Base-by-base conservation (phyloP, 1,140 invertebrate genomes). In the Bombus vancouverensis region DNA sequence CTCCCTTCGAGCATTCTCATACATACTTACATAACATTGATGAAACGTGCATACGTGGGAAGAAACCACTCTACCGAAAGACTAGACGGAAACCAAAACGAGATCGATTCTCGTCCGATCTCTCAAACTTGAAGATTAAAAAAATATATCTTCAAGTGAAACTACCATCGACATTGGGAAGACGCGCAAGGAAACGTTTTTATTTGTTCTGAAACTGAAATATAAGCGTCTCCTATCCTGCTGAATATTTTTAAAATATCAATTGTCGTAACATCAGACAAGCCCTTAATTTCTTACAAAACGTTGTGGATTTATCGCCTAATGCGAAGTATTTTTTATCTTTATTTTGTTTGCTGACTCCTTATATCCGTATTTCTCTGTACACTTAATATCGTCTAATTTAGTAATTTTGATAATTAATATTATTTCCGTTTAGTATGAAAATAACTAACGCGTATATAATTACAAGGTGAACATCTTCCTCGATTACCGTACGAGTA, bases 21-120 rank as follows among this genome's bases (percentile, higher is more conserved):
- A 80, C 85, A 81, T 71, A 80, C 66, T 88, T 85, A 65, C 87
- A 66, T 85, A 85, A 88, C 65, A 59, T 85, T 75, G 70, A 73
- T 81, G 81, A 34, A 82, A 76, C 62, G 62, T n/a, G 59, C 9
- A 34, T 37, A 42, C 37, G 57, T 37, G 37, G 39, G 80, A 28
- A 13, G 71, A 74, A 28, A 82, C 12, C 57, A 47, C 71, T 53
- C 42, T 44, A 10, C 12, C 5, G 37, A 34, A 65, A 74, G 18
- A 74, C 25, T 37, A 42, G 5, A 37, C 34, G 18, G 28, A 28
- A 65, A 57, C 53, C 47, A 25, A 71, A 39, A 39, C 34, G 10
- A n/a, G 28, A 70, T 53, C 15, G 47, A 70, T 80, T 53, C 47
- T 6, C 73, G n/a, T 34, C 3, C 37, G n/a, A 47, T 74, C 18